phyloP scores from a whole-genome alignment of 2,888 invertebrate genomes.

The Tetranychus piercei region DNA sequence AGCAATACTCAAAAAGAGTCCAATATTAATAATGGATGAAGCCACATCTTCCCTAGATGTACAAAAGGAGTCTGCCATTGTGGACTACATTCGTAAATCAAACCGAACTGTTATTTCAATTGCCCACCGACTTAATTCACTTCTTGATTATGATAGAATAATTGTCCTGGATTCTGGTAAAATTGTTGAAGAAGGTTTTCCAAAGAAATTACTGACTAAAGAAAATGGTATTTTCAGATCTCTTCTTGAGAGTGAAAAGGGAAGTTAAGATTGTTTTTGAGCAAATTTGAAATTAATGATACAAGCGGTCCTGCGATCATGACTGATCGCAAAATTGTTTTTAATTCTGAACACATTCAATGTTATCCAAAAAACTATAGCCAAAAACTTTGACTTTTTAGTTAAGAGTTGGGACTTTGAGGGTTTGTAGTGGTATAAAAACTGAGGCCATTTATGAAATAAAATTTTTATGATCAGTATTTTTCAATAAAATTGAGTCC shows the following conservation, averaged over 20 bases:
- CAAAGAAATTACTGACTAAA: not conserved
- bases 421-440: too few species aligned
- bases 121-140: conserved; percentile 42
- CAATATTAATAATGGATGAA: conserved; percentile 68
- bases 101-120: conserved; percentile 40
- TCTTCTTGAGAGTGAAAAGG: not conserved
- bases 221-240: not conserved
- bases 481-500: too few species aligned
- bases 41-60: conserved; percentile 82
- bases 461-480: too few species aligned
- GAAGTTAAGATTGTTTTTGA: not conserved
- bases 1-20: conserved; percentile 63
- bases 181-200: not conserved
- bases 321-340: too few species aligned
- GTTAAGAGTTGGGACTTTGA: too few species aligned
- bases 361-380: too few species aligned
- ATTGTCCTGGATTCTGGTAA: conserved; percentile 1
- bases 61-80: conserved; percentile 41
- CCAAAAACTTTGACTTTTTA: too few species aligned
- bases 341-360: too few species aligned
- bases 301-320: too few species aligned
- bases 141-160: conserved; percentile 39
- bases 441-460: too few species aligned
- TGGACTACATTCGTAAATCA: not conserved
- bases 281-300: too few species aligned